These are phyloP conservation scores for Calameuta idolon DNA, from an alignment of 2,888 invertebrate genomes.

Conservation along the genomic window DNA sequence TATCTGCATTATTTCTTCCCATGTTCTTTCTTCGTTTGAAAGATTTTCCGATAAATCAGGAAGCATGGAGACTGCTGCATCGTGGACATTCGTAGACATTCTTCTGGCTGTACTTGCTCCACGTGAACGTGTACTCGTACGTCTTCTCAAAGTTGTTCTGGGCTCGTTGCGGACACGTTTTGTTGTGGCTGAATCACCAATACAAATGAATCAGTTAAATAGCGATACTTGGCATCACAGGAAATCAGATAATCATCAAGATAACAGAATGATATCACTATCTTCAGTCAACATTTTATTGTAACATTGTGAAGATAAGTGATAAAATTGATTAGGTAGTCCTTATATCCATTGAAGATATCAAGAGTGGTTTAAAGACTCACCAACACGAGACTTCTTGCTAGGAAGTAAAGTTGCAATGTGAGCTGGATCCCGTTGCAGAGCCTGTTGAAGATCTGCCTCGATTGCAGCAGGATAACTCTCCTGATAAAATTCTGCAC, in stretches of 20 bases:
- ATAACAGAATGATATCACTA: slow-evolving; percentile 7
- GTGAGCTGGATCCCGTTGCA: slow-evolving; percentile 79
- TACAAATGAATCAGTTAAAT: neutral
- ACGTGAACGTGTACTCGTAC: slow-evolving; percentile 69
- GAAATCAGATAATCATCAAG: slow-evolving; percentile 10
- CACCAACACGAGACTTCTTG: slow-evolving; percentile 82
- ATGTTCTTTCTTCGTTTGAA: slow-evolving; percentile 84
- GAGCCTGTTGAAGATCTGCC: slow-evolving; percentile 70
- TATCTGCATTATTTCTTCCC: slow-evolving; percentile 89
- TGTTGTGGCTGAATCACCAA: slow-evolving; percentile 72
- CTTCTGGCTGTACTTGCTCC: slow-evolving; percentile 70
- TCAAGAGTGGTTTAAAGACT: slow-evolving; percentile 46
- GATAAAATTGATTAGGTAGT: neutral
- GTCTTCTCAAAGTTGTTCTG: slow-evolving; percentile 74
- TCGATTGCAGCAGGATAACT: slow-evolving; percentile 81
- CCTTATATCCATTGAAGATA: neutral
- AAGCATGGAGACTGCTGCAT: slow-evolving; percentile 82
- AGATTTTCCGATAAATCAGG: slow-evolving; percentile 87
- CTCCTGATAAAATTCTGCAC: slow-evolving; percentile 87
- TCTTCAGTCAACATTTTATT: neutral
- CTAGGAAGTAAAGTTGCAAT: slow-evolving; percentile 83
- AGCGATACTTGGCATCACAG: neutral
- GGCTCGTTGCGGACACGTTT: slow-evolving; percentile 75
- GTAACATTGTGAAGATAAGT: neutral
- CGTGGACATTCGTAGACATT: slow-evolving; percentile 70